Base-by-base conservation (phyloP, 2,113 vertebrate genomes). In the Ellobius talpinus region DNA sequence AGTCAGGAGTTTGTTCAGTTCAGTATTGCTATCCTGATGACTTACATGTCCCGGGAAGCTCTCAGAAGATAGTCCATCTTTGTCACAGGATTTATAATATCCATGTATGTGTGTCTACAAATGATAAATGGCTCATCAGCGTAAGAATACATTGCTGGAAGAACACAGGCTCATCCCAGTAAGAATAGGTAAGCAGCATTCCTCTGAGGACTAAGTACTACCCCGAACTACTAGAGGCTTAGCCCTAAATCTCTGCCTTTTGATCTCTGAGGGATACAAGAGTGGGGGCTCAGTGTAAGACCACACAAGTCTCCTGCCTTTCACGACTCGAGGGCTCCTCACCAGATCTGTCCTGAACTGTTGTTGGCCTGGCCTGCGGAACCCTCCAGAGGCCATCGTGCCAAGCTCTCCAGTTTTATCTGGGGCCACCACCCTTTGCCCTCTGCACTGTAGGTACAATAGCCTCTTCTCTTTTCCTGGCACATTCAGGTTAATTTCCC, bases 381-480 rank as follows among this genome's bases (percentile, higher is more conserved):
- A 26, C 84, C 72, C 50, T 65, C 2, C 52, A 39, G 61, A 81
- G 85, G 58, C 50, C 58, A 52, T 65, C 63, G 47, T 79, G 91
- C 81, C 85, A 79, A 73, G 36, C n/a, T 65, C 68, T 90, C 50
- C 42, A 14, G 65, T 14, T 61, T 79, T 90, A 89, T 90, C 50
- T 95, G 73, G 23, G 78, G 58, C 42, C 13, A 0, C 50, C 65
- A 61, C 58, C 79, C 81, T 91, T 66, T 92, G 76, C 50, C 90
- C 84, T 89, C 58, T 96, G n/a, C 93, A 87, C 58, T 93, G 36
- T 11, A 85, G 36, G 68, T 78, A 95, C 84, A 82, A 74, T 94
- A 79, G 82, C 68, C 74, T 94, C 84, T 65, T 86, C 63, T 66
- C 39, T 66, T 66, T 87, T 89, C 68, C 68, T 24, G 74, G 84